phyloP scores from a whole-genome alignment of 1,140 invertebrate genomes.

The Trichonephila clavipes region DNA sequence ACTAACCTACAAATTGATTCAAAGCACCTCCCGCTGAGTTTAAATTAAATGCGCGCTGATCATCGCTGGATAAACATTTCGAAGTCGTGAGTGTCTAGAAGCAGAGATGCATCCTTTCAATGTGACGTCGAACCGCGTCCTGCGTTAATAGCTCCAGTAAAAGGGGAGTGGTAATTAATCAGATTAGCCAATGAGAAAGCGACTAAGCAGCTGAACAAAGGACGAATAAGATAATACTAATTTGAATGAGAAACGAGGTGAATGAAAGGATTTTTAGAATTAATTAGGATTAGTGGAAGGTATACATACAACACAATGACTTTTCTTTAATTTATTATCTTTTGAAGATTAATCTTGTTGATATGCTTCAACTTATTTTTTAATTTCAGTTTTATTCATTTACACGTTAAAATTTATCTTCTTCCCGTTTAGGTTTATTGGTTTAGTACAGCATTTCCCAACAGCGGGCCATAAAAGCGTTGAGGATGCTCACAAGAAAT shows the following conservation, averaged over 20 bases:
- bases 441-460: no score
- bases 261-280: no score
- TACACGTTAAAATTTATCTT: no score
- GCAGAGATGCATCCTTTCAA: background rate
- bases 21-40: background rate
- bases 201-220: background rate
- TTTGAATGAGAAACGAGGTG: background rate
- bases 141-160: background rate
- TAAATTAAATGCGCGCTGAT: conserved; percentile 14
- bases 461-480: no score
- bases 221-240: background rate
- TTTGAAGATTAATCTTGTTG: no score
- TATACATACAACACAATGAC: no score
- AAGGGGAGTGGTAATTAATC: conserved; percentile 32
- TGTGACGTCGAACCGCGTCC: background rate
- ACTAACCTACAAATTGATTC: conserved; percentile 10
- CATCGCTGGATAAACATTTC: conserved; percentile 23
- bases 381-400: no score
- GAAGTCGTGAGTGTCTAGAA: background rate
- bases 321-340: no score
- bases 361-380: no score
- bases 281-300: no score
- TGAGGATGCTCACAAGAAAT: no score
- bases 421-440: no score
- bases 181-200: conserved; percentile 12